Base-by-base conservation (phyloP, 2,113 vertebrate species). In the Gavialis gangeticus region DNA sequence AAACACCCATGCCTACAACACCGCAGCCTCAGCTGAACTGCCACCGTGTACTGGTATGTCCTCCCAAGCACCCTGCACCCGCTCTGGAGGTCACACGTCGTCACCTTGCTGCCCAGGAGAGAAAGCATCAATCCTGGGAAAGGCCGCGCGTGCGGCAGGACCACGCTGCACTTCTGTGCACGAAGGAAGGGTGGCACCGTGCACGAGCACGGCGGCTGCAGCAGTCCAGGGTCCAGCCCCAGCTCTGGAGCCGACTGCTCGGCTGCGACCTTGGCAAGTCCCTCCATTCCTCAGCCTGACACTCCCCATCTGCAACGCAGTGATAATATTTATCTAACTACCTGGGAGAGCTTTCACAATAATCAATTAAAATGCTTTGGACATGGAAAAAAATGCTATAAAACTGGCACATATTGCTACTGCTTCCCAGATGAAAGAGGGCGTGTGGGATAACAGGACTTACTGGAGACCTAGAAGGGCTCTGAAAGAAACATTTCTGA, bases 161-260 rank as follows among this genome's bases (percentile, higher is more conserved):
- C 0, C 6, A 17, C 3, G 4, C 71, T 94, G 60, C 27, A 30
- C 17, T 86, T 60, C 54, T 13, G 30, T 1, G 0, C 10, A 0
- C 1, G 25, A 54, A 14, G 12, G 66, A 18, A 11, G 21, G 19
- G 69, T 1, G 1, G 55, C 82, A 25, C 8, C 4, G 18, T 88
- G 28, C 22, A 11, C 37, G 19, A 57, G 3, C 28, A 13, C 30
- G 15, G 3, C 0, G 4, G 2, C 22, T 10, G 1, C 78, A 83
- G 60, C 56, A 86, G 54, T 58, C 34, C 2, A 1, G n/a, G 82
- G 58, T 62, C 84, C 58, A 57, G 30, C 8, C 30, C 10, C 9
- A 46, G 10, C 57, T 73, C 46, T 8, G 18, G 55, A 18, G 1
- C 0, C 37, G 75, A 55, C 30, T 56, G 60, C 9, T 75, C 30